Percentiles rank a stretch among this genome's conserved stretches.
phyloP scores from a whole-genome alignment of 2,113 vertebrate genomes.

The Merops nubicus region DNA sequence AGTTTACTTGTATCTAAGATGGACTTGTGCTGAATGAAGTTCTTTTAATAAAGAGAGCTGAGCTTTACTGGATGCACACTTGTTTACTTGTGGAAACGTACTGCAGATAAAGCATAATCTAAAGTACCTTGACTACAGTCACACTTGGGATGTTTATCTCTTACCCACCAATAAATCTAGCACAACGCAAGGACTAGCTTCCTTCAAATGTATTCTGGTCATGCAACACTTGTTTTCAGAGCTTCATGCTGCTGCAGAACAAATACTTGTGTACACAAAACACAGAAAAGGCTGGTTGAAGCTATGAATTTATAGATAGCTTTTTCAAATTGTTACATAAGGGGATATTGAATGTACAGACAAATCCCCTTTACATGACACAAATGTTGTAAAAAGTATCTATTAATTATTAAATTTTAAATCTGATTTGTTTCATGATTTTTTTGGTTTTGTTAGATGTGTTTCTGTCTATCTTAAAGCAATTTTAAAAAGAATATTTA shows the following conservation, averaged over 20 bases:
- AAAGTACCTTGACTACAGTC: background rate
- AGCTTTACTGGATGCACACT: background rate
- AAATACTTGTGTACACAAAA: background rate
- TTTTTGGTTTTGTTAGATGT: rapidly evolving
- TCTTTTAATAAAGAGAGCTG: background rate
- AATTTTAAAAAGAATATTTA: background rate
- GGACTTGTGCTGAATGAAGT: background rate
- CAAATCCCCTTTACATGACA: background rate
- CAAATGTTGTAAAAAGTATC: background rate
- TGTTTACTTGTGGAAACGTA: background rate
- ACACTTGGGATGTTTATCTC: background rate
- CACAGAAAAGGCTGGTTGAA: background rate
- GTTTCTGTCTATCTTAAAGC: background rate
- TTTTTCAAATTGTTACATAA: background rate
- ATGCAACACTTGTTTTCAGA: background rate
- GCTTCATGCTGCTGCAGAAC: background rate
- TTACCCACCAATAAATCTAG: background rate
- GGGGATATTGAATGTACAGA: background rate
- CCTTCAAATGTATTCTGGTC: background rate
- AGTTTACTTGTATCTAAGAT: background rate
- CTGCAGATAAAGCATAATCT: background rate
- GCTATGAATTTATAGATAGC: background rate
- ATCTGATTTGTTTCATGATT: background rate
- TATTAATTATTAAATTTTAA: background rate
- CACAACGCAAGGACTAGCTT: background rate